Evolutionary conservation across 2,797 vertebrate genomes (phyloP).

Genomic region (Sciurus vulgaris): DNA sequence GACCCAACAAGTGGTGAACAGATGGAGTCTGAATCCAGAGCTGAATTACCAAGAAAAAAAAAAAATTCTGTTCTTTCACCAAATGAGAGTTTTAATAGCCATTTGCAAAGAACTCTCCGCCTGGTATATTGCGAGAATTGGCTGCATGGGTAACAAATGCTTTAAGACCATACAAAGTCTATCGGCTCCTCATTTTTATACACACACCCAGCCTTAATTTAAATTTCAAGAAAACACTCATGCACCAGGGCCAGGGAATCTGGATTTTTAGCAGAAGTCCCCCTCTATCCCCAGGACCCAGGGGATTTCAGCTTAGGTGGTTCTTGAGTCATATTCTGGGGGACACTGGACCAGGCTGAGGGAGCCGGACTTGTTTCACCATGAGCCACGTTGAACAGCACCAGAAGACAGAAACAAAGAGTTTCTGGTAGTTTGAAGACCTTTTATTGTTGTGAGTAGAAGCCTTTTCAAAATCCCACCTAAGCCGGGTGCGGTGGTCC

Average conservation of each 20-base stretch:
- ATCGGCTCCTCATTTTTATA: not conserved
- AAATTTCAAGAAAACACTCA: constrained; percentile 17
- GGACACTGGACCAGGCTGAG: not conserved
- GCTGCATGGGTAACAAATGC: not conserved
- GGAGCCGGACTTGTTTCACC: not conserved
- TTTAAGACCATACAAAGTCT: constrained; percentile 17
- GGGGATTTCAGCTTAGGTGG: not conserved
- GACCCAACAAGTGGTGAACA: constrained; percentile 82
- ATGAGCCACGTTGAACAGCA: not conserved
- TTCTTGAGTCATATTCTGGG: not conserved
- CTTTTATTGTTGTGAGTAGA: not conserved
- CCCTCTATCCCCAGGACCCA: not conserved
- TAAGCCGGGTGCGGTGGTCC: not conserved
- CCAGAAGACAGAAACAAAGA: not conserved
- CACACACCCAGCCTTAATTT: not conserved
- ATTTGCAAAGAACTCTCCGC: constrained; percentile 50
- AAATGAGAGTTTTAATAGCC: constrained; percentile 70
- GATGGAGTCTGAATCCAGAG: constrained; percentile 76
- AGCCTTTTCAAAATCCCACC: not conserved
- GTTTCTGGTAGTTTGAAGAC: not conserved
- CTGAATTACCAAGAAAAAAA: constrained; percentile 24
- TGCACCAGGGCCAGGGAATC: not conserved
- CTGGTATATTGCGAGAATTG: not conserved
- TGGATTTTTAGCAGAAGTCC: not conserved
- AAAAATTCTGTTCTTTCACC: constrained; percentile 64